These are phyloP conservation scores for Eupeodes corollae DNA, from an alignment of 1,140 invertebrate species.

Conservation along the genomic window DNA sequence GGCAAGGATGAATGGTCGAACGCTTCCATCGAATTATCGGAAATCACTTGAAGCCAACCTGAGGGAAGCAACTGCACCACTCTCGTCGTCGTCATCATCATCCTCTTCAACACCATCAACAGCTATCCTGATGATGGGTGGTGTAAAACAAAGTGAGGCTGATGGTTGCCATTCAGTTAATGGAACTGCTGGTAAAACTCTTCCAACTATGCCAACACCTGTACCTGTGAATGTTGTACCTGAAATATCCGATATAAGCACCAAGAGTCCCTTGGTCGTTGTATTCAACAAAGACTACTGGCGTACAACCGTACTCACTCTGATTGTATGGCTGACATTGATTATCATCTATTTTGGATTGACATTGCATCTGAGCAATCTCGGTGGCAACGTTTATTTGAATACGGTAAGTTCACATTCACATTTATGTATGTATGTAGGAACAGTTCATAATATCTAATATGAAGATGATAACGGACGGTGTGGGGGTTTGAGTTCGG, in stretches of 20 bases:
- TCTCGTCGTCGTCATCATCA: not conserved
- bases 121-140: slow-evolving; percentile 5
- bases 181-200: not conserved
- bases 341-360: slow-evolving; percentile 62
- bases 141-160: not conserved
- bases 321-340: slow-evolving; percentile 56
- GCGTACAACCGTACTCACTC: slow-evolving; percentile 50
- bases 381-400: slow-evolving; percentile 51
- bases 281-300: slow-evolving; percentile 48
- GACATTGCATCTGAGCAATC: slow-evolving; percentile 55
- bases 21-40: slow-evolving; percentile 47
- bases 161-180: not conserved
- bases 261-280: slow-evolving; percentile 43
- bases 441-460: no score
- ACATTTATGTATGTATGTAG: no score
- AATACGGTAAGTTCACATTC: slow-evolving; percentile 40
- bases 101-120: slow-evolving; percentile 3
- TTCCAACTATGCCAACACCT: no score
- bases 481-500: no score
- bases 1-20: slow-evolving; percentile 48
- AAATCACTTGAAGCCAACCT: slow-evolving; percentile 42
- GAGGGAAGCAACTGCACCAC: slow-evolving; percentile 14
- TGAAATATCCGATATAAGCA: not conserved
- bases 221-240: no score
- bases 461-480: no score